Base-by-base conservation (phyloP, 1,140 invertebrate species). In the Aricia agestis region DNA sequence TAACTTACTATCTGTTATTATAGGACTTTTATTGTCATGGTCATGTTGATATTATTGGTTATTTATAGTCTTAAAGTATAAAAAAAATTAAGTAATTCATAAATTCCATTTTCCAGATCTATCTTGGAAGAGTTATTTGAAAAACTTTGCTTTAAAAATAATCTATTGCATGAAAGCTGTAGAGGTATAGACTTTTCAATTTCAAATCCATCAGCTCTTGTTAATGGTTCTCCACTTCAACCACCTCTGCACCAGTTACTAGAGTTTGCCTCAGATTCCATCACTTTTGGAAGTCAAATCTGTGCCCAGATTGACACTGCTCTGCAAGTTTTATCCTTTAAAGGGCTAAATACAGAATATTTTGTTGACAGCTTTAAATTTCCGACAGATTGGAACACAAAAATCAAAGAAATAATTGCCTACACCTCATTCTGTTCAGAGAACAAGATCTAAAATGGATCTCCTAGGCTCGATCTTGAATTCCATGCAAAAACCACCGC, bases 401-500 rank as follows among this genome's bases (percentile, higher is more conserved):
- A 78, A 65, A 78, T 91, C 19, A 58, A 82, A 58, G 84, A 88
- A 80, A 92, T 92, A 25, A 69, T 91, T 36, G 75, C 82, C 0
- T 89, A 90, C 36, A 92, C 89, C 52, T 86, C 89, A 32, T 92
- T 87, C 70, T 85, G 87, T 68, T 74, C 81, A 58, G 79, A 90
- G 80, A 92, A 90, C 69, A 72, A 84, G 76, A 79, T 91, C 58
- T 86, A 86, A 76, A 70, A 96, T 95, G 95, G 95, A 96, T 93
- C 89, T 96, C 41, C 82, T 96, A 58, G 95, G 94, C 32, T 95
- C 95, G 11, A 96, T 96, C 73, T 92, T 96, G 69, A 95, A 93
- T 85, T 95, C 95, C 2, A 96, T 96, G 95, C 95, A 95, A 76
- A 95, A 95, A 83, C 95, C 95, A 57, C 95, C 95, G 32, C 86